These are phyloP conservation scores for Iguana delicatissima DNA, from an alignment of 2,797 vertebrate genomes.

Conservation along the genomic window DNA sequence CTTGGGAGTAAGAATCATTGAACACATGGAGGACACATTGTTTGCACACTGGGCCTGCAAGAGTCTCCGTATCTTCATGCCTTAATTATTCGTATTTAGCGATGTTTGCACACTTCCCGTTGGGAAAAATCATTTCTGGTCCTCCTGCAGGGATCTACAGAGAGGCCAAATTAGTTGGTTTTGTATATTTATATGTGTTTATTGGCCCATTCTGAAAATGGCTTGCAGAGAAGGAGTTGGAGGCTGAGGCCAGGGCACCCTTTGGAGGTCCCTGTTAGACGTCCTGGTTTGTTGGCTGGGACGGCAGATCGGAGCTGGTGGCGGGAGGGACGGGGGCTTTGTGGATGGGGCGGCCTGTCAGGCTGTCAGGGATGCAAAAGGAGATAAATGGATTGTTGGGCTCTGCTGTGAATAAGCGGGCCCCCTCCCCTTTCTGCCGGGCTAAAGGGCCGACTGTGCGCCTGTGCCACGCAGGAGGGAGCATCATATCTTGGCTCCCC, in stretches of 20 bases:
- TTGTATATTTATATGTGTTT: too few relatives aligned
- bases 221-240: neutral
- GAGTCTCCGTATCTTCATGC: too few relatives aligned
- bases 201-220: neutral
- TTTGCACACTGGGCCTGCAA: too few relatives aligned
- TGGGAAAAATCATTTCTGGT: too few relatives aligned
- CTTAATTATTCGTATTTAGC: too few relatives aligned
- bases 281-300: neutral
- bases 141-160: too few relatives aligned
- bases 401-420: conserved; percentile 50
- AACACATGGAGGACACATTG: too few relatives aligned
- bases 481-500: neutral
- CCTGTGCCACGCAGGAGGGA: neutral
- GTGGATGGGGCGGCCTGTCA: neutral
- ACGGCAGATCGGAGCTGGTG: neutral
- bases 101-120: too few relatives aligned
- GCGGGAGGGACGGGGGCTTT: neutral
- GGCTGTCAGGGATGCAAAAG: conserved; percentile 67
- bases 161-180: too few relatives aligned
- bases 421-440: conserved; percentile 5
- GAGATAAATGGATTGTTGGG: conserved; percentile 65
- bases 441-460: conserved; percentile 9
- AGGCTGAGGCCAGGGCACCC: neutral
- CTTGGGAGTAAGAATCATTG: too few relatives aligned
- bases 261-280: neutral